Base-by-base conservation (phyloP, 2,113 vertebrate genomes). In the Petrocephalus zakoni region DNA sequence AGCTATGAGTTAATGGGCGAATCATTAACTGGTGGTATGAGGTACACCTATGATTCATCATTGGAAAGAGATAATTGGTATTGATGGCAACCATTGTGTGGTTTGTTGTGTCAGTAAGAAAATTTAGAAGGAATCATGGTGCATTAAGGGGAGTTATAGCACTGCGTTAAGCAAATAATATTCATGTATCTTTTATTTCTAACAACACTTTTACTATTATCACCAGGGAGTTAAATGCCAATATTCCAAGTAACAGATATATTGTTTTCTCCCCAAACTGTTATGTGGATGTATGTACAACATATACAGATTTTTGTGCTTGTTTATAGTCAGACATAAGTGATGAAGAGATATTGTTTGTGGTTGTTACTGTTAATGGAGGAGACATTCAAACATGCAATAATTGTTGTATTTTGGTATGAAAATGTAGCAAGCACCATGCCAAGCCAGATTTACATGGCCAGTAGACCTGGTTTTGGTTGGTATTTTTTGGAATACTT, bases 1-100 rank as follows among this genome's bases (percentile, higher is more conserved):
- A 68, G 37, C 21, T 37, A 83, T 83, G 72, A 78, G 72, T 83
- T 83, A 83, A 83, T 83, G 81, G 13, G 34, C 5, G 81, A 49
- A 46, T 83, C 81, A 83, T 83, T 83, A 47, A 49, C 46, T 83
- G 81, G 81, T 83, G 46, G 81, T 47, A 83, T 49, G 81, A 49
- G 81, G 81, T 83, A 47, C 8, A 83, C 9, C 21, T 83, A 49
- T 83, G 42, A 83, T 47, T 46, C 75, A 81, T 81, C 49, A 83
- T 47, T 83, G 9, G 46, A 19, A 83, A 37, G 19, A 83, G 7
- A 83, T 83, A 83, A 47, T 42, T 83, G 81, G 21, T 47, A 49
- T 83, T 47, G 46, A 46, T 47, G 10, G 46, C 29, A 42, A 34
- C 72, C 72, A 78, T 78, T 78, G 29, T 78, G 61, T 68, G 61